These are phyloP conservation scores for Psephotus haematonotus DNA, from an alignment of 2,113 vertebrate species.

Conservation along the genomic window DNA sequence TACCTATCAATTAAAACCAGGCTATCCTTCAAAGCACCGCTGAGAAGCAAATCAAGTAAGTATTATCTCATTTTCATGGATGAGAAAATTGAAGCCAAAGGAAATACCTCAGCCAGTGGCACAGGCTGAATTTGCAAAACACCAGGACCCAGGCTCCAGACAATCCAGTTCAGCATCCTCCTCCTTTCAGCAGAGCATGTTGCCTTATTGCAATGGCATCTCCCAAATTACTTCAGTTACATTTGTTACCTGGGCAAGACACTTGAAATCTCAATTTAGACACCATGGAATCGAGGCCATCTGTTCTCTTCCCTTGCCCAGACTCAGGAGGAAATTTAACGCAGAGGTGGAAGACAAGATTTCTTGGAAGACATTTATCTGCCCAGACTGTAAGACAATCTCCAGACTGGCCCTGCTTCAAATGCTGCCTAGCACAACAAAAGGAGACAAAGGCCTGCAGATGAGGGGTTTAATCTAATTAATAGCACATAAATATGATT, in stretches of 20 bases:
- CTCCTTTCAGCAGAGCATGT: neutral
- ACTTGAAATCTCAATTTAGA: neutral
- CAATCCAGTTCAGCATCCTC: neutral
- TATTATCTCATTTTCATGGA: neutral
- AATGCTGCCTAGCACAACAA: neutral
- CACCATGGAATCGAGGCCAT: neutral
- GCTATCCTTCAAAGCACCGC: neutral
- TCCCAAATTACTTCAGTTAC: neutral
- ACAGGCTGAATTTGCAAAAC: neutral
- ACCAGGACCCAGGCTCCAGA: neutral
- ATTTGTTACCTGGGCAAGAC: neutral
- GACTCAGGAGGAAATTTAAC: neutral
- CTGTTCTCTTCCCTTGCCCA: neutral
- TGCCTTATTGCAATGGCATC: neutral
- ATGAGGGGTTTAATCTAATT: neutral
- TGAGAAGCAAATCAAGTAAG: neutral
- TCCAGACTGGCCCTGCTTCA: neutral
- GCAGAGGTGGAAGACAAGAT: neutral
- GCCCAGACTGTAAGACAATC: neutral
- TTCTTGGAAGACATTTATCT: neutral
- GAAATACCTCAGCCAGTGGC: neutral
- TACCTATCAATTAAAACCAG: neutral
- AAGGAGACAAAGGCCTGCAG: neutral
- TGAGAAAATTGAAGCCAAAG: neutral
- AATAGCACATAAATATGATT: neutral